Base-by-base conservation (phyloP, 2,888 invertebrate species). In the Eupithecia exiguata region DNA sequence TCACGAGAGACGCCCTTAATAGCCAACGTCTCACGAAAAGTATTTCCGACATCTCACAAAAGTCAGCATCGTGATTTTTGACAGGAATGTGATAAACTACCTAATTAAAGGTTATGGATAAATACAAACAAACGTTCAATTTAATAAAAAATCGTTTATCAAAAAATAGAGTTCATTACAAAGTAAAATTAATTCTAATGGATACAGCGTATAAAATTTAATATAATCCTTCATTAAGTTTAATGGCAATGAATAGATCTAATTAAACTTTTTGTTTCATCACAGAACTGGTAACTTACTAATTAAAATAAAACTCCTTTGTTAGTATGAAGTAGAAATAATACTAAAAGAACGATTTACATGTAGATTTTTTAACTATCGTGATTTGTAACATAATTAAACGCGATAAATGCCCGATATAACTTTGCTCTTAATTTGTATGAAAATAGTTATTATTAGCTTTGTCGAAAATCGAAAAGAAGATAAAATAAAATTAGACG, bases 261-360 rank as follows among this genome's bases (percentile, higher is more conserved):
- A 83, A 82, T 84, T 84, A 83, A 81, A 81, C 78, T 79, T 83
- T 80, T 80, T 85, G 85, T 84, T 84, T 83, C 84, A 91, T 91
- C 90, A 91, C 91, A 91, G 88, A 85, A 84, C 84, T 85, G 91
- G 91, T 91, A 91, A 91, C 90, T 86, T 82, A 79, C 77, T 75
- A 74, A 58, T 74, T 72, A 71, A 65, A 77, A 62, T 70, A 70
- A 30, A 68, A 70, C 53, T 53, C 58, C 63, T 68, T 74, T 74
- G 69, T 77, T 74, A 74, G 72, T 74, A 46, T 66, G 65, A 65
- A 40, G 14, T 12, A 43, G 40, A 66, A 40, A 40, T 40, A 25
- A 43, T 16, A 58, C 68, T 38, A 21, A 38, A 65, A 38, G 0
- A 53, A 69, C 69, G 4, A 66, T 71, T 71, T 43, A 61, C 61